Evolutionary conservation across 1,140 invertebrate genomes (phyloP).

Genomic region (Wiebesia pumilae): DNA sequence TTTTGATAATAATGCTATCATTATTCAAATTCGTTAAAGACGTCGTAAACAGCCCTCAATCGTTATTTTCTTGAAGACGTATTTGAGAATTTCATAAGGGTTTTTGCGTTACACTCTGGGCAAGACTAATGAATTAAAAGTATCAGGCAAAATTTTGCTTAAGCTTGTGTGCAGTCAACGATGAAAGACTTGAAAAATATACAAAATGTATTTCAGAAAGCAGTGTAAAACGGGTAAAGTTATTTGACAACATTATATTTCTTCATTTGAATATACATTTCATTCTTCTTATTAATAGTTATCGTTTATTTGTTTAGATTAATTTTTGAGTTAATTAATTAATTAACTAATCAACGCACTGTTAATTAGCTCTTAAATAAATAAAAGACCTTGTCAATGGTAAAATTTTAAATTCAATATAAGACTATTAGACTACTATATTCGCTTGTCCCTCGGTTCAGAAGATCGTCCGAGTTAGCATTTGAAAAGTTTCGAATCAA

Average conservation of each 20-base stretch:
- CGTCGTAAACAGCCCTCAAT: no score
- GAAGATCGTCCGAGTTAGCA: neutral
- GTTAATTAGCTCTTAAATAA: no score
- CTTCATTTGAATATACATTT: neutral
- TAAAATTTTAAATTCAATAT: conserved; percentile 4
- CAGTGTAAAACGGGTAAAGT: neutral
- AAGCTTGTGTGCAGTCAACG: neutral
- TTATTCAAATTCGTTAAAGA: no score
- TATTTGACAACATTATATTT: neutral
- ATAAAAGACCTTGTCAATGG: neutral
- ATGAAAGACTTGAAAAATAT: neutral
- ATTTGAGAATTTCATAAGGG: no score
- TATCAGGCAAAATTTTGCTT: no score
- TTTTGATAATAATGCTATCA: no score
- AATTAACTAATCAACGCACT: no score
- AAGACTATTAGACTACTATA: neutral
- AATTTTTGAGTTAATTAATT: no score
- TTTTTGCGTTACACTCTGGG: no score
- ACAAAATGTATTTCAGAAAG: neutral
- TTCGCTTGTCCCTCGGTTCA: neutral
- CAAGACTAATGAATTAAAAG: no score
- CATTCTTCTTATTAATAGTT: neutral
- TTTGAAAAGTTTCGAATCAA: neutral
- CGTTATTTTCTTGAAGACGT: no score
- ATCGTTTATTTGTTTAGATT: no score